Conservation (phyloP, 2,797 vertebrate genomes). For the Gouania willdenowi region DNA sequence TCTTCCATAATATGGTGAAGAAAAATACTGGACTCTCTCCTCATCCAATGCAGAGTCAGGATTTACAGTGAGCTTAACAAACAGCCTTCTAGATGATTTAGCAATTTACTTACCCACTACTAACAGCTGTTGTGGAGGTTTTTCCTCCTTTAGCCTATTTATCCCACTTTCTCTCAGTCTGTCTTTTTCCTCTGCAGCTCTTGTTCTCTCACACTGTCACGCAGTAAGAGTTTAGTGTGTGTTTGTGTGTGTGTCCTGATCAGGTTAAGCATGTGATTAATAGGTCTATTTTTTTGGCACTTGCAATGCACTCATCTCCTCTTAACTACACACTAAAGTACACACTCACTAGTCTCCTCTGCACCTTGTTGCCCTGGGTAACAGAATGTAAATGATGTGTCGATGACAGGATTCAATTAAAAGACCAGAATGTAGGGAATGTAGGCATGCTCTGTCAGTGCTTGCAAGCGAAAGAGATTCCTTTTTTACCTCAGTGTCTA, state of each 20-base stretch:
- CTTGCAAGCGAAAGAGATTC: slow-evolving; percentile 15
- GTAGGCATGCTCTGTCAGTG: slow-evolving; percentile 43
- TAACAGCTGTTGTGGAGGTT: slow-evolving; percentile 20
- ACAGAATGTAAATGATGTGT: slow-evolving; percentile 65
- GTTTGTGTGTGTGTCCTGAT: slow-evolving; percentile 34
- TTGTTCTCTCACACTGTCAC: background rate
- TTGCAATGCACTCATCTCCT: slow-evolving; percentile 53
- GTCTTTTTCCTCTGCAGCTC: slow-evolving; percentile 1
- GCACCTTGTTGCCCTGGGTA: slow-evolving; percentile 36
- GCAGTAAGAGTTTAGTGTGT: background rate
- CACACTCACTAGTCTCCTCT: slow-evolving; percentile 5
- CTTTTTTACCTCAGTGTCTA: background rate
- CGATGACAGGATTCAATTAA: slow-evolving; percentile 67
- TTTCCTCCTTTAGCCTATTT: slow-evolving; percentile 1
- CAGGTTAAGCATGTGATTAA: slow-evolving; percentile 66
- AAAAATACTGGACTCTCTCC: too few relatives aligned
- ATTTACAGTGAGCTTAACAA: background rate
- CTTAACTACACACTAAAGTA: slow-evolving; percentile 31
- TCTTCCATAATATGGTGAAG: too few relatives aligned
- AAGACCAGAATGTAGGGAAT: slow-evolving; percentile 46
- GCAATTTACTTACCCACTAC: slow-evolving; percentile 6
- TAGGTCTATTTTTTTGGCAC: slow-evolving; percentile 52
- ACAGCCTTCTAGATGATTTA: slow-evolving; percentile 4
- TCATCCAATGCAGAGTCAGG: too few relatives aligned
- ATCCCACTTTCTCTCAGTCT: background rate